Conservation (phyloP, 2,797 vertebrate species). For the Dicrostonyx torquatus region DNA sequence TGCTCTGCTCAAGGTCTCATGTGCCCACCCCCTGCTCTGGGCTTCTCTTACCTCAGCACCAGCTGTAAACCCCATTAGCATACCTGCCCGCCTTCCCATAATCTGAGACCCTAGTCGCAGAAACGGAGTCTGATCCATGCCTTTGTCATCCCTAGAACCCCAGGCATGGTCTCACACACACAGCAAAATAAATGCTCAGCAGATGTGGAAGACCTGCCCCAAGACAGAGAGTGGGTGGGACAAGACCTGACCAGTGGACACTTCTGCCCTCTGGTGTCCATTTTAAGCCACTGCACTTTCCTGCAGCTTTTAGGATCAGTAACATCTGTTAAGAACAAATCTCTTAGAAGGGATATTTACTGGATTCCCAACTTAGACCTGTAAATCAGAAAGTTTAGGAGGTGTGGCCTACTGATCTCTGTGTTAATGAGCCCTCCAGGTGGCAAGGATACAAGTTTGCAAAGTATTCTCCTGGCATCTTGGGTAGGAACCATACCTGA, state of each 20-base stretch:
- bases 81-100: not conserved
- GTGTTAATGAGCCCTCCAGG: not conserved
- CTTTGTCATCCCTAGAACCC: not conserved
- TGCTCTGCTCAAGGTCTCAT: not conserved
- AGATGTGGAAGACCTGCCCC: not conserved
- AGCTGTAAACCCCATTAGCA: not conserved
- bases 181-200: not conserved
- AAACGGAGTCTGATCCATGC: not conserved
- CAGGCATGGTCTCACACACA: not conserved
- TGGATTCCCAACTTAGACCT: not conserved
- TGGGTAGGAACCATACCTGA: too few relatives aligned
- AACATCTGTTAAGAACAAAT: not conserved
- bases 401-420: not conserved
- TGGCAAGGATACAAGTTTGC: not conserved
- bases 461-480: not conserved
- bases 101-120: not conserved
- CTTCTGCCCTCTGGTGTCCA: conserved; percentile 68
- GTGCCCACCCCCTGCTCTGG: not conserved
- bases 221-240: too few relatives aligned
- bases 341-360: conserved; percentile 19
- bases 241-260: not conserved
- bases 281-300: not conserved
- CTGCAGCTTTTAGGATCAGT: not conserved
- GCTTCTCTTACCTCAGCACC: not conserved
- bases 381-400: not conserved